Base-by-base conservation (phyloP, 92 coral and sea anemone species). In the Zoanthus solanderi region DNA sequence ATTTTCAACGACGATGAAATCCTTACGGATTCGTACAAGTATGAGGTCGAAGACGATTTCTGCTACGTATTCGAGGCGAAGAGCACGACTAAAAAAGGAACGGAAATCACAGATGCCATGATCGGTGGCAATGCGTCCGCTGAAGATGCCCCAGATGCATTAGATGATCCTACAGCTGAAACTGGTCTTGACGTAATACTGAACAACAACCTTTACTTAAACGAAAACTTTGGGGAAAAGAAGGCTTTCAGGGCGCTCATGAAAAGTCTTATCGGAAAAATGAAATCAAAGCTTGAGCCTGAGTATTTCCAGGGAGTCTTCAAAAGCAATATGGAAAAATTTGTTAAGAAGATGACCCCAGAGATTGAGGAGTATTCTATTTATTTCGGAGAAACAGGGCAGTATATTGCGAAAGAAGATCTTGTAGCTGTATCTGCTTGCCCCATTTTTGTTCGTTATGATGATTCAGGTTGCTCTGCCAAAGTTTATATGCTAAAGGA, bases 111-210 rank as follows among this genome's bases (percentile, higher is more conserved):
- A 15, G 92, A 90, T 14, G 76, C 78, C 56, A 71, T 90, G 89
- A 78, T 90, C 44, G 92, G 92, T 9, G 92, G 92, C 11, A 90
- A 90, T 71, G 82, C 92, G 2, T 90, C 92, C 29, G 92, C 86
- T 18, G 92, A 90, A 61, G 92, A 90, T 0, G 67, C 10, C 0
- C 32, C 31, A 6, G 87, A 85, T 10, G 89, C 78, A 0, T 23
- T 84, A 0, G 92, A 84, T 0, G 89, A 72, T 0, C 47, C 66
- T 1, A 16, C 18, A 14, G 76, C 46, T 7, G 17, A 52, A 29
- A 7, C 32, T 0, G 92, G 89, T 6, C 85, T 78, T 85, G 89
- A 90, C 46, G 83, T 85, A 45, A 16, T 85, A 11, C 32, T 85
- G 34, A 78, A 78, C 81, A 84, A 90, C 66, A 88, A 85, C 1